Conservation (phyloP, 2,113 vertebrate species). For the Ceyx melanurus region DNA sequence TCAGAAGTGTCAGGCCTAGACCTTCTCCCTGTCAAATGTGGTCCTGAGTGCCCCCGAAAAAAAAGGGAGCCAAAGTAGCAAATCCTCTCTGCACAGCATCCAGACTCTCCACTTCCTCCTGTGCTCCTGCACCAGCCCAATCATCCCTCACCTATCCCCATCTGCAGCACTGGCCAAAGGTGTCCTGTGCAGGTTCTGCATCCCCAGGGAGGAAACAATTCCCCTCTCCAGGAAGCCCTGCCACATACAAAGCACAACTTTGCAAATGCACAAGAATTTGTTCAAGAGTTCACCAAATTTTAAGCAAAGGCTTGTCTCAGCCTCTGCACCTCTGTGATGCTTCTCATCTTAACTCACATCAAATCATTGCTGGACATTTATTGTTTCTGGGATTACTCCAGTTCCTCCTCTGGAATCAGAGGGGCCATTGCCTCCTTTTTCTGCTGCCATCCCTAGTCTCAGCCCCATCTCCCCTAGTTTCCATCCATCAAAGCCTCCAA, state of each 20-base stretch:
- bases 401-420: slow-evolving; percentile 29
- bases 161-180: not conserved
- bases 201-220: not conserved
- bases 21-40: not conserved
- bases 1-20: not conserved
- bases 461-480: not conserved
- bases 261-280: slow-evolving; percentile 26
- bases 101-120: not conserved
- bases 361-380: slow-evolving; percentile 57
- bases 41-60: not conserved
- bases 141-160: not conserved
- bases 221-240: not conserved
- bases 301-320: slow-evolving; percentile 37
- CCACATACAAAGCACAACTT: slow-evolving; percentile 32
- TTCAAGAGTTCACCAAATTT: slow-evolving; percentile 24
- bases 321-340: slow-evolving; percentile 19
- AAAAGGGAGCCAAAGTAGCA: not conserved
- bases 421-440: slow-evolving; percentile 33
- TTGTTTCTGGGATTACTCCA: slow-evolving; percentile 68
- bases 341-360: slow-evolving; percentile 55
- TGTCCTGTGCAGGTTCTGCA: slow-evolving; percentile 1
- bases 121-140: not conserved
- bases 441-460: slow-evolving; percentile 7
- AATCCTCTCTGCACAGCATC: not conserved
- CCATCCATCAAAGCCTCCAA: not conserved